Base-by-base conservation (phyloP, 2,113 vertebrate species). In the Laterallus jamaicensis region DNA sequence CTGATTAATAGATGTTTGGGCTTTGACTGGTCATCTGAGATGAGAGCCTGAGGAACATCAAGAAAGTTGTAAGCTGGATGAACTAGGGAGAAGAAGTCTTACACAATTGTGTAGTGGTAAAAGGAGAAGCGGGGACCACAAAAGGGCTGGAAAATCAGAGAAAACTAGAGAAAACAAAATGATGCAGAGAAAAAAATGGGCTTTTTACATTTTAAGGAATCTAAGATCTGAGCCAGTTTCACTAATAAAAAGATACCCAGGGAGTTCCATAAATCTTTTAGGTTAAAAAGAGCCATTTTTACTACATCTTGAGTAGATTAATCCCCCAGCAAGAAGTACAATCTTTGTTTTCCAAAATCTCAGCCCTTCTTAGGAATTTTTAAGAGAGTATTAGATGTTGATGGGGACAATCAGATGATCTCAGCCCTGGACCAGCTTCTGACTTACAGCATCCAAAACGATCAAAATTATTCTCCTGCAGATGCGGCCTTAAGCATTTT, bases 351-450 rank as follows among this genome's bases (percentile, higher is more conserved):
- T 90, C 71, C 42, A 80, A 63, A 92, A 93, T 55, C 64, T 69
- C 74, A 80, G 47, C 12, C 50, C 29, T 88, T 76, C 32, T 35
- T 69, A 87, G 31, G 82, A 66, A n/a, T 76, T 69, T 75, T 20
- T 10, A 32, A 88, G 90, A 39, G 16, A 39, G 7, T 50, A 17
- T 74, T 81, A 81, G 55, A 77, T 81, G 64, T 90, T 47, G 32
- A 78, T 75, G 50, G 49, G 19, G 12, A 50, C 25, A 77, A 82
- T 75, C 55, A 77, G 54, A 92, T 92, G 28, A 94, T 76, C 87
- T 96, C 78, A 95, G 64, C 76, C 18, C 71, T 88, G 79, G 79
- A 67, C n/a, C 25, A 70, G 28, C 32, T 76, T 95, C 81, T 91
- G 59, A 76, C 9, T 88, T 73, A 73, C 8, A 73, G 37, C 56